Conservation (phyloP, 2,888 invertebrate genomes). For the Oxytorus armatus region DNA sequence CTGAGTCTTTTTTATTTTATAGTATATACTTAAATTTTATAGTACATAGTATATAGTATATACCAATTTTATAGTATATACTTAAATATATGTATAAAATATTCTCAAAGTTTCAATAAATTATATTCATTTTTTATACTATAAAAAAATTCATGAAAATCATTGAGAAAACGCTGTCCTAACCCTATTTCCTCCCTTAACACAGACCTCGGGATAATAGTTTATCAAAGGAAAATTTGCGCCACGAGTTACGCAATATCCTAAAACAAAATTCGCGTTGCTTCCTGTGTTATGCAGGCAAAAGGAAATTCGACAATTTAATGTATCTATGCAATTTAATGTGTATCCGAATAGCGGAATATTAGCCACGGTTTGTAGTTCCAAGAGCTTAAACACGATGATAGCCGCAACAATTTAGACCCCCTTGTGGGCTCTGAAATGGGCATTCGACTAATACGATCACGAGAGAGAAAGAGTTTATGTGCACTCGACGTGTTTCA, state of each 20-base stretch:
- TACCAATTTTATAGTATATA: too few relatives aligned
- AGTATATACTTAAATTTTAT: too few relatives aligned
- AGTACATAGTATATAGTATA: too few relatives aligned
- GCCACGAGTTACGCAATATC: background rate
- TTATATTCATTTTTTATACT: too few relatives aligned
- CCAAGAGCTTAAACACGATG: conserved; percentile 36
- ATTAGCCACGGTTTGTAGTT: conserved; percentile 27
- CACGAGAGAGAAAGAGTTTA: conserved; percentile 19
- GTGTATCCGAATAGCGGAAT: too few relatives aligned
- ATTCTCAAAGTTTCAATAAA: too few relatives aligned
- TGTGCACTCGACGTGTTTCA: conserved; percentile 37
- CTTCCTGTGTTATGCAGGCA: background rate
- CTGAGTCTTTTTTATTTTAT: too few relatives aligned
- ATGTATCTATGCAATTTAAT: too few relatives aligned
- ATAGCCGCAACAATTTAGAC: conserved; percentile 36
- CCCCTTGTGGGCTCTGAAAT: conserved; percentile 31
- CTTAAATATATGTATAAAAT: too few relatives aligned
- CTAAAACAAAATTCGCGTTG: background rate
- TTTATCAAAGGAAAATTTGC: background rate
- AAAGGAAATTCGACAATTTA: conserved; percentile 1
- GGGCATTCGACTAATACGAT: conserved; percentile 37
- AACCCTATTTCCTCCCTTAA: too few relatives aligned
- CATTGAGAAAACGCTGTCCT: too few relatives aligned
- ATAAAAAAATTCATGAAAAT: too few relatives aligned
- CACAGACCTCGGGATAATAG: background rate